Percentiles rank a stretch among this genome's conserved stretches.
Evolutionary conservation across 2,797 vertebrate genomes (phyloP).

Genomic region (Onychomys arenicola): DNA sequence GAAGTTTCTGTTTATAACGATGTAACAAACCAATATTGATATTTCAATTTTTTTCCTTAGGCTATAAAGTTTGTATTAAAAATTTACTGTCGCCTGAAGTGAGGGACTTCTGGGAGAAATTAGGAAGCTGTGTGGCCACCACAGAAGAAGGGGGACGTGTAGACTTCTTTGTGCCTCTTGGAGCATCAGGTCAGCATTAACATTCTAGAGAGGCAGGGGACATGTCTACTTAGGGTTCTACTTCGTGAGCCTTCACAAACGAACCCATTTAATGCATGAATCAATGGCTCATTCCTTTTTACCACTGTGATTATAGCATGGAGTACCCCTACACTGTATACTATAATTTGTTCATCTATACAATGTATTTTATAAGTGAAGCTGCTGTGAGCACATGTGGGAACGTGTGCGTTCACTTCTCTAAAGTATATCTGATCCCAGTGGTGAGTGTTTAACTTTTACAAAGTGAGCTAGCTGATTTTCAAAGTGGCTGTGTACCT

Average conservation of each 20-base stretch:
- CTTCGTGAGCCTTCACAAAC: neutral
- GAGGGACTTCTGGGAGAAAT: slow-evolving; percentile 92
- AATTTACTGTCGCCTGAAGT: slow-evolving; percentile 88
- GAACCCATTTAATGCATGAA: neutral
- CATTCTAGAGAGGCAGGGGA: neutral
- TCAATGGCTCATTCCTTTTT: neutral
- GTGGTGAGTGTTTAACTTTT: neutral
- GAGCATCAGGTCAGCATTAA: slow-evolving; percentile 90
- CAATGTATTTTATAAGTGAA: neutral
- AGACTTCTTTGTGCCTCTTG: slow-evolving; percentile 92
- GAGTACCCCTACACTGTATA: neutral
- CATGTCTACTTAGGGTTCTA: neutral
- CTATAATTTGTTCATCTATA: neutral
- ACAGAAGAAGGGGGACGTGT: slow-evolving; percentile 89
- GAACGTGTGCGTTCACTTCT: neutral
- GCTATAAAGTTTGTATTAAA: slow-evolving; percentile 86
- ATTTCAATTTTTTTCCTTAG: slow-evolving; percentile 80
- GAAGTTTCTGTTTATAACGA: neutral
- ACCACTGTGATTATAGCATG: neutral
- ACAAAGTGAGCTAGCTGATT: neutral
- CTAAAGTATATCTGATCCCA: neutral
- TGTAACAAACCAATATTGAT: neutral
- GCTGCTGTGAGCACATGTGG: neutral
- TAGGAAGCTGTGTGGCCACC: slow-evolving; percentile 87
- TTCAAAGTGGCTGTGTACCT: neutral